Evolutionary conservation across 2,888 invertebrate genomes (phyloP).

Genomic region (Orchesella flavescens): DNA sequence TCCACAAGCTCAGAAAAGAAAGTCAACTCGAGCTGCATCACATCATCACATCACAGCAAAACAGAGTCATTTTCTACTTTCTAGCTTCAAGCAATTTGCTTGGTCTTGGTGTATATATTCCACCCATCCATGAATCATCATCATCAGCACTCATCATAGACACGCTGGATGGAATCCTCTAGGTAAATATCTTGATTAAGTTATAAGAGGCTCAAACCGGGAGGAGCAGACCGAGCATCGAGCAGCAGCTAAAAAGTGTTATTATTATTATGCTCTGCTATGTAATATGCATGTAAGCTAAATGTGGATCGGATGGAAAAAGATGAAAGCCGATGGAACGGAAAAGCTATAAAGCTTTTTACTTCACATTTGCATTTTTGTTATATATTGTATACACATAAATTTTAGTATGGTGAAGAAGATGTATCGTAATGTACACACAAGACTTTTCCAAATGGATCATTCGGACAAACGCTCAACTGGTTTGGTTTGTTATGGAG

Average conservation of each 20-base stretch:
- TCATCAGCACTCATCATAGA: slow-evolving; percentile 11
- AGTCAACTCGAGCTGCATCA: slow-evolving; percentile 8
- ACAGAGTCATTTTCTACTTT: slow-evolving; percentile 13
- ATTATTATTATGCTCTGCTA: no score
- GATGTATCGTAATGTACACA: no score
- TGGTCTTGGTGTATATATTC: neutral
- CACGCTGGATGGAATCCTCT: neutral
- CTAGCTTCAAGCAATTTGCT: slow-evolving; percentile 33
- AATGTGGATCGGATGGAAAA: no score
- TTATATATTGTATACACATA: no score
- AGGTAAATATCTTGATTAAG: slow-evolving; percentile 33
- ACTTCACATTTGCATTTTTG: slow-evolving; percentile 12
- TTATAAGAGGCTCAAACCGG: slow-evolving; percentile 29
- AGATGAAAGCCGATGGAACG: slow-evolving; percentile 29
- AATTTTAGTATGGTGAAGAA: no score
- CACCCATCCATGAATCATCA: slow-evolving; percentile 34
- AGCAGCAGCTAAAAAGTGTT: no score
- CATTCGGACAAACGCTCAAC: no score
- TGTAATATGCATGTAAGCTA: no score
- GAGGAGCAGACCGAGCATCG: no score
- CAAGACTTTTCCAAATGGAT: no score
- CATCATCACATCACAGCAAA: no score
- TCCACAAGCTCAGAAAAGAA: neutral
- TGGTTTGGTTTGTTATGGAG: no score
- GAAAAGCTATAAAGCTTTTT: slow-evolving; percentile 30